Evolutionary conservation across 2,888 invertebrate species (phyloP), one percentile per base, ranked within the genome.

Genomic region (Heliconius erato): DNA sequence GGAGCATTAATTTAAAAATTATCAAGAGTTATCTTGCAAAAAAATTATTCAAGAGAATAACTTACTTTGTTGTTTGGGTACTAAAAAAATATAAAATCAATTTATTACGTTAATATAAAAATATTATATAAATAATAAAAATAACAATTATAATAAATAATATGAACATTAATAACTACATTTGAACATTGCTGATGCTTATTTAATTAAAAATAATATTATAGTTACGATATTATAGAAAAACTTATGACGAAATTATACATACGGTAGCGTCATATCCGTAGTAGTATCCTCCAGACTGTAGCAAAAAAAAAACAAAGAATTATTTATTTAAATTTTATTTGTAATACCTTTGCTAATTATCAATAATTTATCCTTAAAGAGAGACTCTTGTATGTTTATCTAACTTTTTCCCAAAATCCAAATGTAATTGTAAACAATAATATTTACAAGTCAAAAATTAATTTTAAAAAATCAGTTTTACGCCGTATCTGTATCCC

Each of bases 181-280:
- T 49, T 16, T 49, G 49, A 49, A 49, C 5, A 49, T 49, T 16
- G 49, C 16, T 49, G 16, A 49, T 59, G 7, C 59, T 59, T 59
- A 9, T 59, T 59, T 23, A 59, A 23, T 59, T 59, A 2, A 59
- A 59, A 59, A 59, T 23, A n/a, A 63, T 63, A 63, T 63, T 63
- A 63, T 63, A 5, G 12, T 54, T 14, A 54, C 5, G 54, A 16
- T 54, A 54, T 54, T 54, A 54, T 19, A 5, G 49, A 35, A 26
- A 40, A 49, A 72, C 35, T 72, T 32, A 19, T 72, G 32, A 35
- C 35, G 16, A 59, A 59, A 59, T 12, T 35, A 26, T 68, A 71
- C 71, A 71, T 71, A 71, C 71, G 71, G 5, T 44, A 44, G 40
- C 71, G n/a, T 71, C 71, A 71, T 71, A 26, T 71, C 71, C 71